Conservation (phyloP, 2,888 invertebrate genomes). For the Diplazon laetatorius region DNA sequence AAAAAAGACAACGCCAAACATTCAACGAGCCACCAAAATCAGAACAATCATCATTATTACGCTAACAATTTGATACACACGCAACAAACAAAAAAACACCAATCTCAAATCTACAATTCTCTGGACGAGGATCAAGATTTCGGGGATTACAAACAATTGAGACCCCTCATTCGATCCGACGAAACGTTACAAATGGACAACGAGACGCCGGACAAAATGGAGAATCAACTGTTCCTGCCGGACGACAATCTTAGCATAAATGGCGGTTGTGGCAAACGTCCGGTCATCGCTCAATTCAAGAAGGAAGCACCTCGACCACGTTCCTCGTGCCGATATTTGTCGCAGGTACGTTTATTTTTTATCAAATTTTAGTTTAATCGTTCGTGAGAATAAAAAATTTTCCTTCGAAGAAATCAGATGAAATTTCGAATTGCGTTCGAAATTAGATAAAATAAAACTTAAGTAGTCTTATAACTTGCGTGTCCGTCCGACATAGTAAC, state of each 20-base stretch:
- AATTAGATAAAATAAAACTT: no score
- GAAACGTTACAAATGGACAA: conserved; percentile 57
- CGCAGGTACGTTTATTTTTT: conserved; percentile 56
- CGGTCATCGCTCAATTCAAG: conserved; percentile 23
- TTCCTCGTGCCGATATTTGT: conserved; percentile 30
- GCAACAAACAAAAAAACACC: conserved; percentile 68
- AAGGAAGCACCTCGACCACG: conserved; percentile 12
- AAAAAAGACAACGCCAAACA: conserved; percentile 21
- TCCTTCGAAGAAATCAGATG: no score
- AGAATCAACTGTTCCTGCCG: conserved; percentile 62
- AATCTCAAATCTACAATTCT: conserved; percentile 75
- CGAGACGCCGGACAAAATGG: conserved; percentile 35
- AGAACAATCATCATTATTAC: conserved; percentile 74
- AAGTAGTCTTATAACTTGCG: no score
- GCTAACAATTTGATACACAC: conserved; percentile 77
- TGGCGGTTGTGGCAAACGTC: conserved; percentile 22
- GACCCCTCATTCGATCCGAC: conserved; percentile 69
- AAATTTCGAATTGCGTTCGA: no score
- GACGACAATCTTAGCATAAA: conserved; percentile 60
- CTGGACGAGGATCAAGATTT: conserved; percentile 67
- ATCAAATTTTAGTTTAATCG: no score
- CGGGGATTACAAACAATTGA: conserved; percentile 76
- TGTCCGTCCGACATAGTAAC: no score
- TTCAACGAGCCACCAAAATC: conserved; percentile 10
- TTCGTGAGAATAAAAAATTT: no score